Base-by-base conservation (phyloP, 2,797 vertebrate genomes). In the Scomberomorus guttatus region DNA sequence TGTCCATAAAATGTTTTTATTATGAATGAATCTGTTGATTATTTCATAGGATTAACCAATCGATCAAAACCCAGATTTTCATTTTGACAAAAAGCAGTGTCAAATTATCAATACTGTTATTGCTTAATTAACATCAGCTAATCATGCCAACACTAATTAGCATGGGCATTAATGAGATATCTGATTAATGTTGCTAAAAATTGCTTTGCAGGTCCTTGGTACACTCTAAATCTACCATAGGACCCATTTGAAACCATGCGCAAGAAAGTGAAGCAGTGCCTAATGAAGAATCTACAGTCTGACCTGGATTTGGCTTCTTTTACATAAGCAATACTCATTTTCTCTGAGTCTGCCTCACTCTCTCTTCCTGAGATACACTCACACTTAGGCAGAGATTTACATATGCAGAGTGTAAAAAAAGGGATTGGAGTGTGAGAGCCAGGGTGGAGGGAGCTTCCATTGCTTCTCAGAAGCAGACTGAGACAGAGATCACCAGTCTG, bases 281-380 rank as follows among this genome's bases (percentile, higher is more conserved):
- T 78, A 87, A 90, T 89, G 87, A 90, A 81, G 79, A 91, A 80
- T 85, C 78, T 79, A 12, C 70, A 72, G 80, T 69, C 86, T 93
- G 90, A 93, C 91, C 89, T 92, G 89, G 79, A 92, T 93, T 90
- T 87, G 77, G 71, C 67, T 81, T 80, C 80, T 87, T 92, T 92
- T 92, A 92, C 87, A 89, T 91, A 90, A 92, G 86, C 76, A 89
- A 82, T 79, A 75, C 77, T 85, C 66, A 82, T 87, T 91, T 80
- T 72, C 77, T 85, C 72, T 65, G 72, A 22, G 54, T 64, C 72
- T 87, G 78, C 68, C 72, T 76, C 50, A 4, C 80, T 86, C 74
- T 70, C 56, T 72, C 79, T 80, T 72, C 67, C 73, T 77, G 67
- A 74, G 62, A 84, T 78, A 68, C 77, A 79, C 75, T 29, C 77